A percentile compares a stretch with the other conserved stretches of the same genome.
phyloP scores from a whole-genome alignment of 2,888 invertebrate genomes.

The Orchesella flavescens region DNA sequence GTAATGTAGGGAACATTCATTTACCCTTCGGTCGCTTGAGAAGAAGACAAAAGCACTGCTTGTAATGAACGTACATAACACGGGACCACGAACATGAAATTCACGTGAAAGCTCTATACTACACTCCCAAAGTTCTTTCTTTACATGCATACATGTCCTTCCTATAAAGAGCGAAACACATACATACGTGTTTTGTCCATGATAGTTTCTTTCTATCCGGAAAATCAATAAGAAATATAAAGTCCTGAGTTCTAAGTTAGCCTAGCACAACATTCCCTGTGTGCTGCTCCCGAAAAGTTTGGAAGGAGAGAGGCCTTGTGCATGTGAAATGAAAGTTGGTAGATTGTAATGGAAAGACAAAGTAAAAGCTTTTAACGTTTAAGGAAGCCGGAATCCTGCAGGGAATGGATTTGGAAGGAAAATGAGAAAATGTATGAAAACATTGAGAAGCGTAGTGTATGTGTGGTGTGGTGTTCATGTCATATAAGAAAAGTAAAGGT shows the following conservation, averaged over 20 bases:
- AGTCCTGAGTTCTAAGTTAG: too few species aligned
- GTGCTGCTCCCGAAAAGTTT: constrained; percentile 41
- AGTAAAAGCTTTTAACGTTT: constrained; percentile 38
- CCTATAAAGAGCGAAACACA: background rate
- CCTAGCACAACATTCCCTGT: constrained; percentile 39
- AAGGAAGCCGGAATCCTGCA: constrained; percentile 29
- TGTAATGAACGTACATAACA: background rate
- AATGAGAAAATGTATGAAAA: constrained; percentile 2
- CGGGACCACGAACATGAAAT: background rate
- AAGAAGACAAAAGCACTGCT: background rate
- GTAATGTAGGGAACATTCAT: background rate
- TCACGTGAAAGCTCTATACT: constrained; percentile 17
- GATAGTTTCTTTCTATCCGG: constrained; percentile 9
- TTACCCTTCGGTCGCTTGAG: background rate
- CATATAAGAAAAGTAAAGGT: background rate
- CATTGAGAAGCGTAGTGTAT: background rate
- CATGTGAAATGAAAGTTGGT: background rate
- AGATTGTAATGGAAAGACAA: background rate
- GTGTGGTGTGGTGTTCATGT: background rate
- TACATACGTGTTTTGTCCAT: constrained; percentile 20
- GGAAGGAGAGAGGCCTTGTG: constrained; percentile 41
- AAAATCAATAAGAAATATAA: constrained; percentile 47
- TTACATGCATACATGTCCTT: constrained; percentile 1
- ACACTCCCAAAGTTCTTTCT: constrained; percentile 17
- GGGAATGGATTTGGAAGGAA: constrained; percentile 38